phyloP scores from a whole-genome alignment of 2,113 vertebrate species.

The Sander vitreus region DNA sequence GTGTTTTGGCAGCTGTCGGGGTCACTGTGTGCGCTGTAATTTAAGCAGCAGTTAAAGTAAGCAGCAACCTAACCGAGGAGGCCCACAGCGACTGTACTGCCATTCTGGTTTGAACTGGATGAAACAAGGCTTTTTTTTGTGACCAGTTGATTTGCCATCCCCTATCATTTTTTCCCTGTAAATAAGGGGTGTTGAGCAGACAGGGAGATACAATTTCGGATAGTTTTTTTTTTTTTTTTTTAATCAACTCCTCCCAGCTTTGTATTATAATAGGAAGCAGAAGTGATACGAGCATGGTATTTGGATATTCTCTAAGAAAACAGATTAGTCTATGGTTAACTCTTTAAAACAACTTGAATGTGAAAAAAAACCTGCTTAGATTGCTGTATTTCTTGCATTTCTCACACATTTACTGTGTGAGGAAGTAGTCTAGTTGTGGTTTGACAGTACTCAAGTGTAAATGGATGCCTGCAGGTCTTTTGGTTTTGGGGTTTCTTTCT shows the following conservation, averaged over 20 bases:
- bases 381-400: conserved; percentile 22
- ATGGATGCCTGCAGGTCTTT: not conserved
- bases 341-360: conserved; percentile 1
- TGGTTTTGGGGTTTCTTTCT: not conserved
- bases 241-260: not conserved
- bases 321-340: not conserved
- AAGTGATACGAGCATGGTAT: not conserved
- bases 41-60: conserved; percentile 11
- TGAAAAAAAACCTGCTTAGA: not conserved
- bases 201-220: not conserved
- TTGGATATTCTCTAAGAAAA: not conserved
- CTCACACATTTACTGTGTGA: not conserved
- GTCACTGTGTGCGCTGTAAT: conserved; percentile 16
- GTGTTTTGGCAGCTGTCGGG: conserved; percentile 6
- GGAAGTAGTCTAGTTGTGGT: conserved; percentile 28
- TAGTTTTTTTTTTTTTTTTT: too few species aligned
- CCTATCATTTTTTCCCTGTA: conserved; percentile 32
- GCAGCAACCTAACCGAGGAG: conserved; percentile 28
- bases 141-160: conserved; percentile 29
- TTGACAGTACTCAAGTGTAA: not conserved
- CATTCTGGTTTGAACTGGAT: conserved; percentile 67
- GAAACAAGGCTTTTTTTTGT: conserved; percentile 58
- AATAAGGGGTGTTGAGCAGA: not conserved
- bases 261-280: not conserved
- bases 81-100: conserved; percentile 9